Evolutionary conservation across 2,888 invertebrate genomes (phyloP), one percentile per base, ranked within the genome.

Genomic region (Eremobia ochroleuca): DNA sequence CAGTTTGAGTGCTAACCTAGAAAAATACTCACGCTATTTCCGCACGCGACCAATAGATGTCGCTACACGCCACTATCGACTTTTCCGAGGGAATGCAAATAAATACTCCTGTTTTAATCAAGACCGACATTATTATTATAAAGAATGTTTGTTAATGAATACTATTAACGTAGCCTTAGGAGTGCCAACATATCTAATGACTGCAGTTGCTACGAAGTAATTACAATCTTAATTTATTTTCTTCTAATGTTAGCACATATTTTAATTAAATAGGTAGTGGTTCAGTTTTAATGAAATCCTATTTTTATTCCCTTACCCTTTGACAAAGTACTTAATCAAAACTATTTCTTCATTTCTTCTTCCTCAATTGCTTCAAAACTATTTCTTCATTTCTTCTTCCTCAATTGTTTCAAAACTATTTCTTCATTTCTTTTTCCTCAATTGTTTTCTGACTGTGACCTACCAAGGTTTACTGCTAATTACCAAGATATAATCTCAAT

Each of bases 21-120:
- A 91, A 91, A 91, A 85, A 82, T 74, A 81, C 68, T 76, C 49
- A 49, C 69, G 75, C 73, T 73, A 71, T 85, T 85, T 90, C 88
- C 79, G 81, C 74, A 86, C 84, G 82, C 78, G 71, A 40, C 74
- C 87, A 76, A 83, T 85, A 95, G 95, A 92, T 94, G 95, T 91
- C 95, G 93, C 94, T 90, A 92, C 83, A 65, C 21, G 87, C 84
- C 72, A 73, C 90, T 86, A 87, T 88, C 87, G 87, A 88, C 82
- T 86, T 87, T 88, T 80, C 70, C 79, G 65, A 21, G 34, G 73
- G 65, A 83, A 80, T 79, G 68, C 71, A 58, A 79, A 77, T 75
- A 80, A 76, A 68, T 73, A 64, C 69, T 15, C 40, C 40, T 62
- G 69, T 77, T 77, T 66, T 75, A 81, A 84, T 80, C 59, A 77